Conservation (phyloP, 2,888 invertebrate genomes). For the Dryococelus australis region DNA sequence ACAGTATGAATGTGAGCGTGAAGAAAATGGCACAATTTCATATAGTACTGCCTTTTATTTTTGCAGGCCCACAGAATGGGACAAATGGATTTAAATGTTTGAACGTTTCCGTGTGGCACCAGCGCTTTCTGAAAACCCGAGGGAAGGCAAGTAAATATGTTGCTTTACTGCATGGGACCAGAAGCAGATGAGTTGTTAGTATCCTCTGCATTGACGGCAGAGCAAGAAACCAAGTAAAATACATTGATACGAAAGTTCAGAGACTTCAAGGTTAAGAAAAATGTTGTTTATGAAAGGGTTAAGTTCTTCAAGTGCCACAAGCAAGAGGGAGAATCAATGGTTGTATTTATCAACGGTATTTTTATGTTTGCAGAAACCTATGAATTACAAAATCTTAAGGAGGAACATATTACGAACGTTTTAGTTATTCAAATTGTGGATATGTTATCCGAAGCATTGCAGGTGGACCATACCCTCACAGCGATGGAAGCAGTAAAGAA, state of each 20-base stretch:
- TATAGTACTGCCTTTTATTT: background rate
- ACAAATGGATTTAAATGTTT: background rate
- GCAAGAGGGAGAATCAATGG: background rate
- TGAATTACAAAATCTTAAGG: background rate
- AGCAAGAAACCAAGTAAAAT: background rate
- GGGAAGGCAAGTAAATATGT: background rate
- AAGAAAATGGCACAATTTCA: background rate
- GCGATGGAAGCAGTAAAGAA: background rate
- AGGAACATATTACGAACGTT: background rate
- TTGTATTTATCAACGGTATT: background rate
- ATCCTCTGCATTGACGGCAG: background rate
- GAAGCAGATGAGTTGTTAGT: background rate
- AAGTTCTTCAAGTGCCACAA: background rate
- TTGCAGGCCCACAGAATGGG: background rate
- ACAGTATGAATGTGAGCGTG: too few species aligned
- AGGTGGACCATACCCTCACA: background rate
- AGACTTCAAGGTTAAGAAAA: background rate
- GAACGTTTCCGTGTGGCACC: background rate
- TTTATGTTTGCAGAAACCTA: background rate
- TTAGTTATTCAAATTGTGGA: background rate
- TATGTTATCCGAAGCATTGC: background rate
- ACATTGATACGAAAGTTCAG: background rate
- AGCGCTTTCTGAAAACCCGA: background rate
- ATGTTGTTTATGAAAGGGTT: background rate
- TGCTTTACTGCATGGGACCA: background rate